These are phyloP conservation scores for Plebejus anna DNA, from an alignment of 2,888 invertebrate species.

Conservation along the genomic window DNA sequence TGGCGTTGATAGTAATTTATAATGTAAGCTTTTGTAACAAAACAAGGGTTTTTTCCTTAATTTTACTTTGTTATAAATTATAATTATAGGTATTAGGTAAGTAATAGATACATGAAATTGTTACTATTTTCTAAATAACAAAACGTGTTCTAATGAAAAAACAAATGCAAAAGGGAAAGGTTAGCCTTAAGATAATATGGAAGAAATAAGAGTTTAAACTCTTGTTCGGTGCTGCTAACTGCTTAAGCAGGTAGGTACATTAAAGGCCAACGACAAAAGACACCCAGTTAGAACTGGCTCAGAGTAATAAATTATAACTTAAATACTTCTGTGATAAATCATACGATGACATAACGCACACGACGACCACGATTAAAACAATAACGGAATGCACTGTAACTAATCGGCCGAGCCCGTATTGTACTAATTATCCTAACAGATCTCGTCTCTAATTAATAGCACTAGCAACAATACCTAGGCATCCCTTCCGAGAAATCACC, in stretches of 20 bases:
- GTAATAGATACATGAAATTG: too few species aligned
- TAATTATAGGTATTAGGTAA: too few species aligned
- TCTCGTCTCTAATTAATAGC: conserved; percentile 46
- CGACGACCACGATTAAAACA: conserved; percentile 30
- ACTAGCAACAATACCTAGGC: conserved; percentile 46
- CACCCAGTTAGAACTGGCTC: conserved; percentile 18
- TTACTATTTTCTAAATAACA: too few species aligned
- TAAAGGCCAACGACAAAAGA: neutral
- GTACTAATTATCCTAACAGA: conserved; percentile 53
- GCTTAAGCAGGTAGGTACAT: neutral
- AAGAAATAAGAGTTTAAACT: too few species aligned
- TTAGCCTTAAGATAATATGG: neutral
- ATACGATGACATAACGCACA: conserved; percentile 29
- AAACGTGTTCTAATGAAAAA: too few species aligned
- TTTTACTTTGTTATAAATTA: too few species aligned
- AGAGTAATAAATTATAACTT: conserved; percentile 39
- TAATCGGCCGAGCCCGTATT: conserved; percentile 45
- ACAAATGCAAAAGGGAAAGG: neutral
- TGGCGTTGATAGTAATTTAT: neutral
- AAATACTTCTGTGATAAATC: conserved; percentile 27
- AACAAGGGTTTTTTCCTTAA: neutral
- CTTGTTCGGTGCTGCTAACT: too few species aligned
- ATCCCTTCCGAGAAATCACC: conserved; percentile 38
- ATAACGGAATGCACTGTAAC: conserved; percentile 36
- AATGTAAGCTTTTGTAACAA: neutral